A percentile compares a stretch with the other conserved stretches of the same genome.
These are phyloP conservation scores for Turritopsis rubra DNA, from an alignment of 30 jellyfish, hydroid and myxozoan genomes.

Conservation along the genomic window DNA sequence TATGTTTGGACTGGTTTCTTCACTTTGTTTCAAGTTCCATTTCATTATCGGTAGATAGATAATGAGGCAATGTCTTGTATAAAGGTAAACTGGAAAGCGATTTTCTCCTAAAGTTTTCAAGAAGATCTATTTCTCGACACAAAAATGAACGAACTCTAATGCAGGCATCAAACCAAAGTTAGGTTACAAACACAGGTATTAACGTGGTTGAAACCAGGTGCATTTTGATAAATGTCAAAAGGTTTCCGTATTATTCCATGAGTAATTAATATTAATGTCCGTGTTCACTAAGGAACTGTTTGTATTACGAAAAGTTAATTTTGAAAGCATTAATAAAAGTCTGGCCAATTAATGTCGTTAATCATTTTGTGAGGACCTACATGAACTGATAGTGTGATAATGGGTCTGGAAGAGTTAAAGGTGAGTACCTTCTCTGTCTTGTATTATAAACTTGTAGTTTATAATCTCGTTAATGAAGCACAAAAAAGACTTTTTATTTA, in stretches of 20 bases:
- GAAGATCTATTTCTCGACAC: too few relatives aligned
- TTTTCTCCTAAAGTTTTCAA: too few relatives aligned
- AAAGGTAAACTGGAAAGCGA: too few relatives aligned
- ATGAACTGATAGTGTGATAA: background rate
- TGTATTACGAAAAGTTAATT: background rate
- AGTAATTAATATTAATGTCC: background rate
- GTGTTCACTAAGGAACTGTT: background rate
- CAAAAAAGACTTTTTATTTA: too few relatives aligned
- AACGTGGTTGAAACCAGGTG: background rate
- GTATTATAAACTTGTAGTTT: background rate
- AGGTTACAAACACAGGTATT: background rate
- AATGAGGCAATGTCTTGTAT: too few relatives aligned
- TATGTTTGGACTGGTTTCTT: background rate
- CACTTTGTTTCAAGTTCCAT: too few relatives aligned
- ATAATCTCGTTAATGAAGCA: background rate
- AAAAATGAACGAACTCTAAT: too few relatives aligned
- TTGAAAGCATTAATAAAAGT: background rate
- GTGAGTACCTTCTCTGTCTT: too few relatives aligned
- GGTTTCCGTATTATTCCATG: too few relatives aligned
- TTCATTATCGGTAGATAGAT: too few relatives aligned
- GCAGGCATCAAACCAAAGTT: too few relatives aligned
- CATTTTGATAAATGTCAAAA: background rate
- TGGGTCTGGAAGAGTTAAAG: background rate
- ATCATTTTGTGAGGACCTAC: background rate
- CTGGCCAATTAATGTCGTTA: background rate